Base-by-base conservation (phyloP, 2,797 vertebrate species). In the Botia almorhae region DNA sequence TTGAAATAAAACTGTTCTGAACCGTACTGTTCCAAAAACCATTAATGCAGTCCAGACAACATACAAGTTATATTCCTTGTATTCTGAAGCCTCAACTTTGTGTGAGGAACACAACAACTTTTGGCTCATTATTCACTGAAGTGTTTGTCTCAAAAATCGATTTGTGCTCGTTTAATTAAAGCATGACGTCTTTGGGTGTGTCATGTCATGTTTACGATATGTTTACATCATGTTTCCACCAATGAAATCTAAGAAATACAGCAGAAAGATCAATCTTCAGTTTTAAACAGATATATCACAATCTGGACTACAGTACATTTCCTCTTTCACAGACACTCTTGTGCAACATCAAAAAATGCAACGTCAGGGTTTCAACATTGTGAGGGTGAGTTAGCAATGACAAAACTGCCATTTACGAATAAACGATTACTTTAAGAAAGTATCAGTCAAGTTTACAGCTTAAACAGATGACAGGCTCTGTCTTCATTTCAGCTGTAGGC, bases 361-460 rank as follows among this genome's bases (percentile, higher is more conserved):
- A 14, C 4, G 1, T 29, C 12, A 26, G 19, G 43, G 50, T 60
- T 60, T 5, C 7, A 76, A 67, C 33, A n/a, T 67, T 11, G 46
- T 46, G 26, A 1, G 23, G 55, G 16, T 21, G 3, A 78, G 23
- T 17, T 26, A 64, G 0, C 4, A 3, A n/a, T 53, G 69, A 39
- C 16, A 33, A 13, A 3, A 50, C 16, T 61, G 39, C 4, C 23
- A 72, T 72, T 72, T 14, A 43, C 1, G 19, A 19, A 6, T 43
- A 16, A 53, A 36, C 12, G 43, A 39, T 7, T 7, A 29, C 14
- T 63, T 61, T 33, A 33, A 39, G 7, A 17, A 19, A 39, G 16
- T 61, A 76, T 81, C 69, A 58, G 0, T 83, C 56, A 74, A 58
- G 77, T 73, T 26, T 10, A 26, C 14, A 56, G 43, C 71, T 60